phyloP scores from a whole-genome alignment of 2,113 vertebrate genomes.

The Sturnira hondurensis region DNA sequence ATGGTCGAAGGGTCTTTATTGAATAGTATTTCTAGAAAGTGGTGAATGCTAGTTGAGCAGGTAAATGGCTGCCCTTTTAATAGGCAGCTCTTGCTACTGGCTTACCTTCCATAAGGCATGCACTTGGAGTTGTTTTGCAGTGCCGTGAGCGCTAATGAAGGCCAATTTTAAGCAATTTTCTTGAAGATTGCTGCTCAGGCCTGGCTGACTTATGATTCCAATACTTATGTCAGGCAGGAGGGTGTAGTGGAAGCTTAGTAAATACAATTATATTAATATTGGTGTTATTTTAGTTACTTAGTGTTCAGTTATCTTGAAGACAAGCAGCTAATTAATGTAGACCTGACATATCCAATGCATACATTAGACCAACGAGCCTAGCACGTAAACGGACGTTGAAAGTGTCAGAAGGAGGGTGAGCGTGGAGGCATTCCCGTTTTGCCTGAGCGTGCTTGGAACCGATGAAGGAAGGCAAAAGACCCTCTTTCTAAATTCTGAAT shows the following conservation, averaged over 20 bases:
- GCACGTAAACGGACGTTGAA: background rate
- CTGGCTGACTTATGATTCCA: slow-evolving; percentile 63
- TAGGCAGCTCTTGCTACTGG: slow-evolving; percentile 19
- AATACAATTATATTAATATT: slow-evolving; percentile 62
- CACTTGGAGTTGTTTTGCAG: slow-evolving; percentile 58
- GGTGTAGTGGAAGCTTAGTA: slow-evolving; percentile 41
- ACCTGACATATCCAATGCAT: background rate
- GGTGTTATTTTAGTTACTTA: slow-evolving; percentile 62
- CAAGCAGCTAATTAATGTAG: background rate
- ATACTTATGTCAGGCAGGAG: slow-evolving; percentile 61
- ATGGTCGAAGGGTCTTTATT: background rate
- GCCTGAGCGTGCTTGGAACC: background rate
- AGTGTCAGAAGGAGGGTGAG: background rate
- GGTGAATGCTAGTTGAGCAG: background rate
- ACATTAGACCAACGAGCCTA: background rate
- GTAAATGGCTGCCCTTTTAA: slow-evolving; percentile 39
- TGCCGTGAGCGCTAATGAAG: slow-evolving; percentile 56
- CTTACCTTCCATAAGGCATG: slow-evolving; percentile 19
- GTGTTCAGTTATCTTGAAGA: slow-evolving; percentile 35
- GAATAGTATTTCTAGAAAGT: background rate
- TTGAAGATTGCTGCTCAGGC: slow-evolving; percentile 56
- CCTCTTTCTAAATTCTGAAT: background rate
- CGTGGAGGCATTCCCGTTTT: background rate
- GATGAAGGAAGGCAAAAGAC: background rate
- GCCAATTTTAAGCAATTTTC: slow-evolving; percentile 75